phyloP scores from a whole-genome alignment of 1,140 invertebrate species.

The Trissolcus basalis region DNA sequence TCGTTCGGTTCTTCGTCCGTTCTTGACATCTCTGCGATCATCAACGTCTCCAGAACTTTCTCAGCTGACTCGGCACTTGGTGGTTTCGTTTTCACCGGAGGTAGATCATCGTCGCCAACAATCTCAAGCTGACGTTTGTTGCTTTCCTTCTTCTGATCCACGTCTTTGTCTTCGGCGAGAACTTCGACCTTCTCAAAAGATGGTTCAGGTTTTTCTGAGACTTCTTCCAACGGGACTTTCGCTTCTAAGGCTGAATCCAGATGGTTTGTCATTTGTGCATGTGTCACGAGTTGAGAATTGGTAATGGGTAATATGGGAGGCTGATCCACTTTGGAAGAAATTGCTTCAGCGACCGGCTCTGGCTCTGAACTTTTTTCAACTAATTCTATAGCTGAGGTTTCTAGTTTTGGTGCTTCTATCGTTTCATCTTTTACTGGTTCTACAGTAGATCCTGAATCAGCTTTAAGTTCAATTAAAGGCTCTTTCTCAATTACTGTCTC shows the following conservation, averaged over 20 bases:
- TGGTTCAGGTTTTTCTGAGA: conserved; percentile 2
- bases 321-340: no score
- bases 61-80: conserved; percentile 15
- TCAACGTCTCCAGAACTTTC: conserved; percentile 24
- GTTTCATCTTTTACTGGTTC: no score
- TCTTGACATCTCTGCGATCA: conserved; percentile 45
- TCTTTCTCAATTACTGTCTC: no score
- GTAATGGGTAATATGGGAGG: no score
- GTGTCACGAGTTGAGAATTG: no score
- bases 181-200: conserved; percentile 4
- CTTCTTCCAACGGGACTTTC: background rate
- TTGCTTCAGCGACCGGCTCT: no score
- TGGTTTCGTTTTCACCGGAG: conserved; percentile 21
- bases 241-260: background rate
- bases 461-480: no score
- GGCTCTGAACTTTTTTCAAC: no score
- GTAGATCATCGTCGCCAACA: conserved; percentile 16
- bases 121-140: conserved; percentile 27
- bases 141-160: conserved; percentile 22
- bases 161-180: conserved; percentile 6
- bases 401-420: no score
- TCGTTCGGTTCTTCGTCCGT: conserved; percentile 1
- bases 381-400: no score
- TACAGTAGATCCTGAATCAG: no score
- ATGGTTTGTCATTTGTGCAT: background rate